phyloP scores from a whole-genome alignment of 2,888 invertebrate genomes.

The Oscheius sp. region DNA sequence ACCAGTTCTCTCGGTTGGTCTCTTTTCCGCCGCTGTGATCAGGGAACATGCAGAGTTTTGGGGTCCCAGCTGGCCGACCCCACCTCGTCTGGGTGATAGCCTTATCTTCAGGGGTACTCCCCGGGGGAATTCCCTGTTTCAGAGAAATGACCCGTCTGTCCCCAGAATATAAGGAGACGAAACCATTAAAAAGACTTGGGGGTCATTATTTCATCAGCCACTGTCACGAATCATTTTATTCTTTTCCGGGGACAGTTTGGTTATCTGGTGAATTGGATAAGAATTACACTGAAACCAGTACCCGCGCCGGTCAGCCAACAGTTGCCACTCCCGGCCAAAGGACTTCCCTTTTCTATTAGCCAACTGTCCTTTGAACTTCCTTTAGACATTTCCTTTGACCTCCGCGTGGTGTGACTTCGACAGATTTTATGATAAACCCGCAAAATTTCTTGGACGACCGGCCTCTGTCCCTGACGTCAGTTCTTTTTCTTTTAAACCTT shows the following conservation, averaged over 20 bases:
- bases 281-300: too few relatives aligned
- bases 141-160: conserved; percentile 2
- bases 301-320: too few relatives aligned
- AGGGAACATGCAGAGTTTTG: conserved; percentile 13
- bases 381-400: neutral
- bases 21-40: conserved; percentile 7
- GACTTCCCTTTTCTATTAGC: too few relatives aligned
- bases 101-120: conserved; percentile 9
- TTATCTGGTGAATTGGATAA: too few relatives aligned
- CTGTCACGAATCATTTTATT: neutral
- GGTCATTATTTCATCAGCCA: conserved; percentile 1
- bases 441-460: conserved; percentile 12
- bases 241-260: too few relatives aligned
- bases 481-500: too few relatives aligned
- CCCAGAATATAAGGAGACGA: neutral
- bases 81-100: neutral
- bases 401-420: neutral
- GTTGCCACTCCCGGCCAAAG: neutral
- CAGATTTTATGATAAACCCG: neutral
- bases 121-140: conserved; percentile 10
- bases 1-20: conserved; percentile 1
- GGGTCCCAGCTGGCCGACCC: neutral
- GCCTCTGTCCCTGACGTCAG: neutral
- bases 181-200: too few relatives aligned
- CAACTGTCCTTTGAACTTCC: neutral